Percentiles rank a stretch among this genome's conserved stretches.
Evolutionary conservation across 2,888 invertebrate species (phyloP).

Genomic region (Cheilosia vernalis): DNA sequence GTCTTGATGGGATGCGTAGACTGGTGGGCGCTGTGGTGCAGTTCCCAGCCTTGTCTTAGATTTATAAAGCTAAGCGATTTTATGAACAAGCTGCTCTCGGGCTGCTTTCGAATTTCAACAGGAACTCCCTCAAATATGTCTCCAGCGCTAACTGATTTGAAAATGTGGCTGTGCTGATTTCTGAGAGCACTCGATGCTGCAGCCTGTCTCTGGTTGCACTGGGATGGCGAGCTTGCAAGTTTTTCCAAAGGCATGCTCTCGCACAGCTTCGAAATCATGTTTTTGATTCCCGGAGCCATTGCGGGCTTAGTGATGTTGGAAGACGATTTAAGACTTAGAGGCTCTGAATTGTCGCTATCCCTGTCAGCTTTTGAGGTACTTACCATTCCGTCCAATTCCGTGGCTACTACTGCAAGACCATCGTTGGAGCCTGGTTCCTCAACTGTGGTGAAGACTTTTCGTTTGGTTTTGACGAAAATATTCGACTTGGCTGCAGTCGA

Average conservation of each 20-base stretch:
- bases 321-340: slow-evolving; percentile 82
- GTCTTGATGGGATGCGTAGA: slow-evolving; percentile 61
- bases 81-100: slow-evolving; percentile 30
- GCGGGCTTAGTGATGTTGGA: slow-evolving; percentile 76
- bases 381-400: slow-evolving; percentile 76
- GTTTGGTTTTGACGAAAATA: slow-evolving; percentile 91
- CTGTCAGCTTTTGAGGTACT: not conserved
- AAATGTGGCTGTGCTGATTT: slow-evolving; percentile 83
- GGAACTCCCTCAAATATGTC: slow-evolving; percentile 75
- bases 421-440: slow-evolving; percentile 81
- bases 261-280: slow-evolving; percentile 88
- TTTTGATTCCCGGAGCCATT: slow-evolving; percentile 87
- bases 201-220: slow-evolving; percentile 75
- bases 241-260: slow-evolving; percentile 81
- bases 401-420: slow-evolving; percentile 79
- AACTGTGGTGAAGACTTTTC: slow-evolving; percentile 91
- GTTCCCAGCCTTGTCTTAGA: slow-evolving; percentile 46
- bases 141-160: slow-evolving; percentile 87
- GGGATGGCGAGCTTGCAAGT: slow-evolving; percentile 82
- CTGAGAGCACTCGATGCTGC: not conserved
- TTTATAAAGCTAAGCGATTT: slow-evolving; percentile 62
- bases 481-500: slow-evolving; percentile 83
- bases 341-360: not conserved
- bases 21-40: slow-evolving; percentile 11
- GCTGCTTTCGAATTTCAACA: not conserved